phyloP scores from a whole-genome alignment of 2,113 vertebrate species.

The Sapajus apella region DNA sequence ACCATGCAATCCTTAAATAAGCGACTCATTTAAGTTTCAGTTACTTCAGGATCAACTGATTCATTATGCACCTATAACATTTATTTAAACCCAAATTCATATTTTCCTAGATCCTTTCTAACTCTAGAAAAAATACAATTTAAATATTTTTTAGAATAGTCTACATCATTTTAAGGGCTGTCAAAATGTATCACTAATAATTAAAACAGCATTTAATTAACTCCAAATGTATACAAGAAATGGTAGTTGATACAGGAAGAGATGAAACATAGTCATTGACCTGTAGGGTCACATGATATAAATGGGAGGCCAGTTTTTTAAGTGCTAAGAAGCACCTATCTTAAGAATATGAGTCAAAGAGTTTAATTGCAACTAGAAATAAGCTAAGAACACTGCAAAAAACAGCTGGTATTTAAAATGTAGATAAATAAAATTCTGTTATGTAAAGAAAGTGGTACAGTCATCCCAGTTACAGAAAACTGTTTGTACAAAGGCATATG shows the following conservation, averaged over 20 bases:
- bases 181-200: neutral
- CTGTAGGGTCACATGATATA: neutral
- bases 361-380: constrained; percentile 2
- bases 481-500: neutral
- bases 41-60: neutral
- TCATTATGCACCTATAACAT: neutral
- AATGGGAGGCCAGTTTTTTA: neutral
- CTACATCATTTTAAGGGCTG: neutral
- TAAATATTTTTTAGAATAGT: neutral
- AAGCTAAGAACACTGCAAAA: neutral
- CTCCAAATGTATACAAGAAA: neutral
- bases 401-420: neutral
- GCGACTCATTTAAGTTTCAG: neutral
- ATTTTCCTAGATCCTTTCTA: neutral
- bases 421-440: neutral
- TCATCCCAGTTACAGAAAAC: neutral
- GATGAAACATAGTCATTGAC: neutral
- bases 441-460: neutral
- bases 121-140: neutral
- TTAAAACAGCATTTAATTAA: neutral
- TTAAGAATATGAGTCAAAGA: neutral
- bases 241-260: neutral
- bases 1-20: neutral
- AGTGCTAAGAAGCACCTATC: neutral
- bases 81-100: neutral